Conservation (phyloP, 2,113 vertebrate genomes). For the Agapornis roseicollis region DNA sequence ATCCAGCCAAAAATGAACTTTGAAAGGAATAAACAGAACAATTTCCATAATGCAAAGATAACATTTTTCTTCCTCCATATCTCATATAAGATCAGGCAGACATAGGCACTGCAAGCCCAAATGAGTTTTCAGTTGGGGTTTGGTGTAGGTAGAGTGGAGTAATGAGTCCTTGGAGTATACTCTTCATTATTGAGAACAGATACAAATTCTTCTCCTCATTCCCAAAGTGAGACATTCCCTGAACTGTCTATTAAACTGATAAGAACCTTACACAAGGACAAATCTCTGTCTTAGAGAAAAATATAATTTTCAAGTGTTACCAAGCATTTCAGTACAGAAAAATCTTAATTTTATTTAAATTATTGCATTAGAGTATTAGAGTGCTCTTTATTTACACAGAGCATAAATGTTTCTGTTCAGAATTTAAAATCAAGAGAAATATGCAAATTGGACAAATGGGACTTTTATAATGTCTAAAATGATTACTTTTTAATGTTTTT, state of each 20-base stretch:
- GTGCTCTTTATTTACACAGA: accelerated
- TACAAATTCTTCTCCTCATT: background rate
- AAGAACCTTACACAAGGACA: background rate
- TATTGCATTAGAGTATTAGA: background rate
- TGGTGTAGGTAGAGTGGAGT: background rate
- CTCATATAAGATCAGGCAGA: background rate
- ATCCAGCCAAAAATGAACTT: background rate
- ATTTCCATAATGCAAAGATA: background rate
- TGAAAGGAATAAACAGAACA: background rate
- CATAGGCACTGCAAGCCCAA: background rate
- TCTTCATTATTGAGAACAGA: background rate
- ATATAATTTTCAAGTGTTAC: background rate
- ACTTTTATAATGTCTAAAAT: background rate
- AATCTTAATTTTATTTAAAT: background rate
- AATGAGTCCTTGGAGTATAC: background rate
- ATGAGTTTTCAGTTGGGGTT: background rate
- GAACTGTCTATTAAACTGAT: background rate
- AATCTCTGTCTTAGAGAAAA: background rate
- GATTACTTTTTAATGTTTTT: background rate
- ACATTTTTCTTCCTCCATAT: background rate
- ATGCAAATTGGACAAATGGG: background rate
- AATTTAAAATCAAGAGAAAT: background rate
- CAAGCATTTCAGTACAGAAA: background rate
- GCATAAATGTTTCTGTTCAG: background rate
- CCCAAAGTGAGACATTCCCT: background rate